A percentile compares a stretch with the other conserved stretches of the same genome.
These are phyloP conservation scores for Electrophaes corylata DNA, from an alignment of 2,888 invertebrate genomes.

Conservation along the genomic window DNA sequence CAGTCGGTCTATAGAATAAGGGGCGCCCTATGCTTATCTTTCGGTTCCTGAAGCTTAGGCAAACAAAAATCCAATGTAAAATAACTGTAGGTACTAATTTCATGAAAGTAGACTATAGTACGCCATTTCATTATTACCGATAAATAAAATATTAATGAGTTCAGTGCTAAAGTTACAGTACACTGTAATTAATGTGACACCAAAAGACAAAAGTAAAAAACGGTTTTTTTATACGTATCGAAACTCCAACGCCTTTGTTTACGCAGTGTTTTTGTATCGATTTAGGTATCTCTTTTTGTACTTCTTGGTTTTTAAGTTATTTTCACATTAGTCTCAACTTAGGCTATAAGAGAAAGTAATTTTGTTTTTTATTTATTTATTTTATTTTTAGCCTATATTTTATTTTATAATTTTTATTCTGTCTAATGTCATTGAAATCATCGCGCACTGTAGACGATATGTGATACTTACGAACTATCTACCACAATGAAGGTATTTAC, in stretches of 20 bases:
- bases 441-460: conserved; percentile 11
- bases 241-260: too few species aligned
- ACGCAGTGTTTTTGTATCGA: too few species aligned
- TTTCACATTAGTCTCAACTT: too few species aligned
- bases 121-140: conserved; percentile 28
- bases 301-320: too few species aligned
- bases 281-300: too few species aligned
- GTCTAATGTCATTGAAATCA: neutral
- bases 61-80: neutral
- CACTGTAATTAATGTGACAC: neutral
- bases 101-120: conserved; percentile 14
- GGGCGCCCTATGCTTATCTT: too few species aligned
- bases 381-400: neutral
- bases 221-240: neutral
- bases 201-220: neutral
- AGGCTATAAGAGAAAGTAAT: too few species aligned
- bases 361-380: too few species aligned
- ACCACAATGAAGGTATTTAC: conserved; percentile 30
- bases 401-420: neutral
- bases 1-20: too few species aligned
- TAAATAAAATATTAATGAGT: conserved; percentile 33
- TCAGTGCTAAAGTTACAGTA: conserved; percentile 19
- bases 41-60: too few species aligned
- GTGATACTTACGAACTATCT: conserved; percentile 21
- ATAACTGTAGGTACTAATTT: conserved; percentile 10